Evolutionary conservation across 2,113 vertebrate genomes (phyloP).

Genomic region (Gymnobelideus leadbeateri): DNA sequence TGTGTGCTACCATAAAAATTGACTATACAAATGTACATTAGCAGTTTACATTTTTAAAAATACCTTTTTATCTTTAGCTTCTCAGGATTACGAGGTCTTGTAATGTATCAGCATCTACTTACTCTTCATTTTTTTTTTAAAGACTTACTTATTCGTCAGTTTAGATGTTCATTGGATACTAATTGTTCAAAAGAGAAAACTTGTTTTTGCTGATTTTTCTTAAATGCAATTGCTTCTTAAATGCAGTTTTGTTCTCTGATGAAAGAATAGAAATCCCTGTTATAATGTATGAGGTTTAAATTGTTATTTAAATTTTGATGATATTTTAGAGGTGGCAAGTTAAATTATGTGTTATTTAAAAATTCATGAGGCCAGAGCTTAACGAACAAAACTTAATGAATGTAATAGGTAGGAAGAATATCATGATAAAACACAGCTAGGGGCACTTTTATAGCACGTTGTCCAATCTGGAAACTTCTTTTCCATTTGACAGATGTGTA

Average conservation of each 20-base stretch:
- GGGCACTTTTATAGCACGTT: background rate
- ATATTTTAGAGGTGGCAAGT: background rate
- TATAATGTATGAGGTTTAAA: background rate
- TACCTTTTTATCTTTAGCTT: background rate
- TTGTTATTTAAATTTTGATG: background rate
- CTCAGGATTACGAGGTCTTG: background rate
- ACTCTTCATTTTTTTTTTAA: background rate
- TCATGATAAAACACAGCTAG: background rate
- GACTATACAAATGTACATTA: background rate
- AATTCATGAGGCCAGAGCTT: background rate
- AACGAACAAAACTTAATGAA: background rate
- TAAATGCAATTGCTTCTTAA: background rate
- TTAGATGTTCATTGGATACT: background rate
- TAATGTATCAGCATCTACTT: background rate
- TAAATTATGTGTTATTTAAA: background rate
- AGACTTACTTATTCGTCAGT: background rate
- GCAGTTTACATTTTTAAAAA: background rate
- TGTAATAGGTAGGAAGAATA: background rate
- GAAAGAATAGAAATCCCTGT: background rate
- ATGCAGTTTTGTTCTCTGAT: background rate
- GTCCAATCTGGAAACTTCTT: too few species aligned
- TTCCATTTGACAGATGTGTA: too few species aligned
- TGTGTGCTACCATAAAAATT: background rate
- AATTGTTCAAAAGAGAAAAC: background rate
- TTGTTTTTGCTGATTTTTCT: background rate